phyloP scores from a whole-genome alignment of 2,797 vertebrate species.

The Bucorvus abyssinicus region DNA sequence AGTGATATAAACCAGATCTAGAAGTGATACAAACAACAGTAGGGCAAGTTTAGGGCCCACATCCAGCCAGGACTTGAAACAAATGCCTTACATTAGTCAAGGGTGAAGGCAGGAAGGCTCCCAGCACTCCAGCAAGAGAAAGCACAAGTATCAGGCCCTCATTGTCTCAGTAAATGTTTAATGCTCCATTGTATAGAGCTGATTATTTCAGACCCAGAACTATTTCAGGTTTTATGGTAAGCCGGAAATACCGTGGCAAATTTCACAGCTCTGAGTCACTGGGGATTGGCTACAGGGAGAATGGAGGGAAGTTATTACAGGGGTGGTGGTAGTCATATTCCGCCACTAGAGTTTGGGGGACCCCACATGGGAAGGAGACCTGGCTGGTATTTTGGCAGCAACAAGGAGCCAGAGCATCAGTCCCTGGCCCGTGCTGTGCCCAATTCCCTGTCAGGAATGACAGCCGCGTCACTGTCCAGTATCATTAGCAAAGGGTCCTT shows the following conservation, averaged over 20 bases:
- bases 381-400: neutral
- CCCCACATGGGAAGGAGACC: rapidly evolving
- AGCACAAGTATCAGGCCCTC: neutral
- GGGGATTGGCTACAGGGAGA: neutral
- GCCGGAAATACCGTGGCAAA: neutral
- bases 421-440: neutral
- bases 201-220: neutral
- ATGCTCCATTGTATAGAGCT: neutral
- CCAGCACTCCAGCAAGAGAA: neutral
- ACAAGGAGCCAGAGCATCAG: neutral
- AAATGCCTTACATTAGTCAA: neutral
- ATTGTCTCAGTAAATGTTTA: neutral
- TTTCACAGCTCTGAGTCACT: neutral
- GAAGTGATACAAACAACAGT: neutral
- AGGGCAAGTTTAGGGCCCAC: neutral
- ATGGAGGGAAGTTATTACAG: neutral
- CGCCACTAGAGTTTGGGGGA: neutral
- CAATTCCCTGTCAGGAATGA: neutral
- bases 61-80: neutral
- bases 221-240: neutral
- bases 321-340: neutral
- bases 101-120: neutral
- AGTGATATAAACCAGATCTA: neutral
- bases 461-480: no score
- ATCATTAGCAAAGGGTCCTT: neutral